Evolutionary conservation across 2,888 invertebrate species (phyloP), one percentile per base, ranked within the genome.

Genomic region (Abrostola tripartita): DNA sequence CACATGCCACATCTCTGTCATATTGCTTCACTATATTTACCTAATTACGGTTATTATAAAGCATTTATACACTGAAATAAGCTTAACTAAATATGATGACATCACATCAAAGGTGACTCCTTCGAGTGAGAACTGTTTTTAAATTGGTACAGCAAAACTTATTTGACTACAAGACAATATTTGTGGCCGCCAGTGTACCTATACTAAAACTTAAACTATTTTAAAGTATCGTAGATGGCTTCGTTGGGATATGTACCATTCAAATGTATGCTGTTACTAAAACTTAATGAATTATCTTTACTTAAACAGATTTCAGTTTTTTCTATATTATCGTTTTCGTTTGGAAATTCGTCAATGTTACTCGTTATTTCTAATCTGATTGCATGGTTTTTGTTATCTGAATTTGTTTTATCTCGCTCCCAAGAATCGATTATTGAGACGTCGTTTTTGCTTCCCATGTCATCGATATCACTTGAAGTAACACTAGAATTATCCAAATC

Each of bases 191-290:
- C 68, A 67, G 71, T 81, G 81, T 71, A 79, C 74, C 74, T 84
- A 74, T 12, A 54, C 74, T 80, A 71, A 68, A 65, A 52, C 69
- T 75, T 65, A 69, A 76, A 71, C 86, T 94, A 94, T 79, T 94
- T 94, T 88, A 94, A 91, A 75, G 94, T 94, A 92, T 94, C 94
- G 75, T 94, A 94, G 85, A 94, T 94, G 92, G 94, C 94, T 88
- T 94, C 94, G 91, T 89, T 93, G 88, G 94, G 93, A 89, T 94
- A 94, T 90, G 92, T 93, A 92, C 94, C 94, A 91, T 94, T 94
- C 84, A 94, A 89, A 86, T 94, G 94, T 85, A 94, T 94, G 82
- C 94, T 94, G 88, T 94, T 94, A 78, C 94, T 94, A 89, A 94
- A 94, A 86, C 93, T 93, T 88, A 94, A 76, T 11, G 81, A 88